Conservation (phyloP, 2,888 invertebrate species). For the Mystacides longicornis region DNA sequence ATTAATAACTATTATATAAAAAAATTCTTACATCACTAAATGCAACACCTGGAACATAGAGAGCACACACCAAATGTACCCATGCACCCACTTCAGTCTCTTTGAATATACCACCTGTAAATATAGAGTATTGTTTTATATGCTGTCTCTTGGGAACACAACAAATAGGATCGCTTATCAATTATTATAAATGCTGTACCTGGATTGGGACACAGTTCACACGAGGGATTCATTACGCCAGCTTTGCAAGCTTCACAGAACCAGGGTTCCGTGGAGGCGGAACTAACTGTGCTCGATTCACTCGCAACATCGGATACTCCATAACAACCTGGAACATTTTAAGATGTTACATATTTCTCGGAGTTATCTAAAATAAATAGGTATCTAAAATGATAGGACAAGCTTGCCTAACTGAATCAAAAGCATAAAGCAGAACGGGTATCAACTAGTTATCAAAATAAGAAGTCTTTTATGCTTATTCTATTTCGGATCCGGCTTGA, state of each 20-base stretch:
- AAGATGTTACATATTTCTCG: no score
- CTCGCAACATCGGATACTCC: slow-evolving; percentile 89
- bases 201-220: slow-evolving; percentile 92
- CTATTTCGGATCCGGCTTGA: no score
- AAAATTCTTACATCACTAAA: slow-evolving; percentile 82
- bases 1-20: no score
- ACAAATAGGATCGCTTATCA: no score
- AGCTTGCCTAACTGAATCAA: no score
- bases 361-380: no score
- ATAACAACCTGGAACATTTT: slow-evolving; percentile 78
- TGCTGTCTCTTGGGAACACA: no score
- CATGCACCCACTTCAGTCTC: slow-evolving; percentile 97
- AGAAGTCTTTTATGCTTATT: no score
- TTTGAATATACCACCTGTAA: slow-evolving; percentile 79
- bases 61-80: slow-evolving; percentile 96
- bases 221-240: slow-evolving; percentile 78
- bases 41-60: slow-evolving; percentile 95
- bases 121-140: slow-evolving; percentile 24
- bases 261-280: slow-evolving; percentile 97
- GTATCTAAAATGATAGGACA: no score
- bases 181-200: no score
- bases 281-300: slow-evolving; percentile 86
- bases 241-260: slow-evolving; percentile 98
- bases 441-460: no score
- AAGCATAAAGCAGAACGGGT: no score